Base-by-base conservation (phyloP, 2,113 vertebrate genomes). In the Burhinus bistriatus region DNA sequence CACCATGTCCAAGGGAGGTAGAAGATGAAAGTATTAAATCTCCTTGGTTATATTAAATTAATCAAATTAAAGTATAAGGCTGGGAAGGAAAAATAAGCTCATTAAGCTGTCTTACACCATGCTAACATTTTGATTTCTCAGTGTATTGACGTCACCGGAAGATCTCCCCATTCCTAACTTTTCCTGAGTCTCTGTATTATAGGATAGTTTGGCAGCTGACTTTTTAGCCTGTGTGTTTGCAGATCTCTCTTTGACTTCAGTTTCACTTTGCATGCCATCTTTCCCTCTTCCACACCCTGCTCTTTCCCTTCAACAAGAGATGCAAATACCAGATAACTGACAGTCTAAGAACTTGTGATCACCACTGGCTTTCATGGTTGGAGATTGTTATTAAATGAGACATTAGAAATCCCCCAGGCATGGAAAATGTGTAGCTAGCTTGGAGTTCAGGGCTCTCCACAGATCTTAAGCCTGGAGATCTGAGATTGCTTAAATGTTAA, bases 311-410 rank as follows among this genome's bases (percentile, higher is more conserved):
- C 61, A 88, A 64, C 73, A 64, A 36, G 66, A 93, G 80, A 95
- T 94, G 62, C 47, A 96, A 93, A 87, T 85, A 72, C 23, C 68
- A 93, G 82, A 92, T 90, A 94, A 80, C 21, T 29, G 68, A 32
- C 29, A 69, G 45, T 36, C 75, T 58, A 90, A 59, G 79, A 92
- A 73, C 59, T 66, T 95, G 84, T 70, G 84, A 95, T 94, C 84
- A 87, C 61, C 44, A 57, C 66, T 90, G 83, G 49, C 71, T 88
- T 95, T 87, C 86, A 64, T 49, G 73, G 40, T 45, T 80, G 55
- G 52, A 94, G 70, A 72, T 20, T 0, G 1, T 83, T 92, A 81
- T 78, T 92, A 87, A 77, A 92, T 75, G 76, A 90, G 49, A 83
- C 59, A 49, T 22, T 79, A 90, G 76, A 95, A 92, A 87, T 95